phyloP scores from a whole-genome alignment of 1,140 invertebrate species.

The Aphelenchoides fujianensis region DNA sequence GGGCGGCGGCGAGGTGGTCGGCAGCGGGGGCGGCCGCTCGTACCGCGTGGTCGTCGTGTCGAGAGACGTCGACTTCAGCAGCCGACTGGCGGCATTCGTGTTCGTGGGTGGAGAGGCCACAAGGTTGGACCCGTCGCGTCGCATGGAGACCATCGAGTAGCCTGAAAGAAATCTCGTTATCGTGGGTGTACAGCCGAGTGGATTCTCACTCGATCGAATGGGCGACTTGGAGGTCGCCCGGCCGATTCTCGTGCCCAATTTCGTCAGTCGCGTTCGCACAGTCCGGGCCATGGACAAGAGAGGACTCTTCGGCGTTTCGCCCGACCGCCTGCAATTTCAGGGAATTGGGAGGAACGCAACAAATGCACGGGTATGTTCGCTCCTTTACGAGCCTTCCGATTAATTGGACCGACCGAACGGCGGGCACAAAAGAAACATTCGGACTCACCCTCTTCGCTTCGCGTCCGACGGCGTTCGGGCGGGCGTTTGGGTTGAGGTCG shows the following conservation, averaged over 20 bases:
- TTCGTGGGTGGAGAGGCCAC: background rate
- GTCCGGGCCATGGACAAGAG: slow-evolving; percentile 46
- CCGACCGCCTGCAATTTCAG: no score
- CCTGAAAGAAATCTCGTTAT: no score
- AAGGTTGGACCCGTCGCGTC: slow-evolving; percentile 15
- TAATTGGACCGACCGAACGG: no score
- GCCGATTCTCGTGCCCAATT: slow-evolving; percentile 31
- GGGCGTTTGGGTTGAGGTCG: background rate
- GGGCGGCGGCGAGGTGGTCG: slow-evolving; percentile 16
- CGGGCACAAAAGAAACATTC: no score
- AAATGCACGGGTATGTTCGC: no score
- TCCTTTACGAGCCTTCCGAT: no score
- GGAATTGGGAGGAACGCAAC: no score
- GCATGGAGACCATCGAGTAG: slow-evolving; percentile 19
- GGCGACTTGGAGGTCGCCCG: slow-evolving; percentile 24
- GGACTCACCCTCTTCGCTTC: slow-evolving; percentile 21
- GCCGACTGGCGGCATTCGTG: background rate
- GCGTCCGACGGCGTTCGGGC: slow-evolving; percentile 9
- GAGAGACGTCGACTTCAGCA: slow-evolving; percentile 10
- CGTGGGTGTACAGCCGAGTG: no score
- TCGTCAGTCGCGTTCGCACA: slow-evolving; percentile 31
- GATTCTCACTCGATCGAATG: no score
- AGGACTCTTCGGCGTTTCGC: slow-evolving; percentile 41
- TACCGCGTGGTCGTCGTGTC: slow-evolving; percentile 1
- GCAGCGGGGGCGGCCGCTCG: slow-evolving; percentile 4